Evolutionary conservation across 2,888 invertebrate genomes (phyloP), one percentile per base, ranked within the genome.

Genomic region (Ormia ochracea): DNA sequence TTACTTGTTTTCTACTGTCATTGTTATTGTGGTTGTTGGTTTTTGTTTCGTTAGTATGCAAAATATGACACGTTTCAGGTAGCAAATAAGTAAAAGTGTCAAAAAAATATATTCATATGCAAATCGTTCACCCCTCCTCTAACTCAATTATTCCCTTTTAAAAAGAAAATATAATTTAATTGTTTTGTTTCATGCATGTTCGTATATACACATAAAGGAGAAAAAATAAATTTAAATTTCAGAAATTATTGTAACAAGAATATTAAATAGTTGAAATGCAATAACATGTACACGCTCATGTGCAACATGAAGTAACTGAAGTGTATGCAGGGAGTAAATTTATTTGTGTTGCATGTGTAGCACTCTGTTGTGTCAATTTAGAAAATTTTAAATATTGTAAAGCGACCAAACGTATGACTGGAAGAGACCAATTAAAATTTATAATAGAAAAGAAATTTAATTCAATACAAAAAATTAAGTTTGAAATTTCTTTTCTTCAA

Each of bases 61-160:
- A 80, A 76, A 76, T 80, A 76, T 80, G 80, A 80, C 80, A 76
- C 68, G 72, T 80, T 76, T 68, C 50, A 76, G 76, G 80, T 73
- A 74, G 50, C 56, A 74, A 80, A 76, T 76, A 80, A 76, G 68
- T 58, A 80, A 76, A 76, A 80, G 80, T 80, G 76, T 76, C 76
- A 72, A 73, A 76, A 75, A 80, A 76, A 50, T 45, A 56, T 72
- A 68, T 58, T 66, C 48, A 43, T 79, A 79, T 79, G 74, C 69
- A 79, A 79, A 79, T 79, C 23, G 6, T 33, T 19, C 38, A n/a
- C 3, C 2, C 5, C 17, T 21, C 19, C 43, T n/a, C 33, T 12
- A 5, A 4, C 10, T 59, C 9, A 4, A 31, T 43, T 43, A 6
- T 10, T 66, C 12, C 38, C 10, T 6, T 65, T 56, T 59, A 38